Base-by-base conservation (phyloP, 1,140 invertebrate species). In the Planococcus citri region DNA sequence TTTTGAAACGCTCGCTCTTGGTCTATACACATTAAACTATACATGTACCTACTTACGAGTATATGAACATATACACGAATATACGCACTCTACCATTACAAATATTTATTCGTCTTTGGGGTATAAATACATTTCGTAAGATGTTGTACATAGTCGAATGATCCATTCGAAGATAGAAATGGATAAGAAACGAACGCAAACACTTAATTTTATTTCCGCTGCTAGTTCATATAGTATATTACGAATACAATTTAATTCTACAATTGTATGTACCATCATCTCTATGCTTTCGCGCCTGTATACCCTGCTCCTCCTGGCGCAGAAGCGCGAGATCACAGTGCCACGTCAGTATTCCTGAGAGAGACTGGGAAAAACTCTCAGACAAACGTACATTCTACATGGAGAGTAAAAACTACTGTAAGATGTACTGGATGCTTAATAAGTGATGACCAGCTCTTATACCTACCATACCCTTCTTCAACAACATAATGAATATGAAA, bases 21-120 rank as follows among this genome's bases (percentile, higher is more conserved):
- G n/a, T n/a, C n/a, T n/a, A n/a, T n/a, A n/a, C n/a, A n/a, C n/a
- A n/a, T n/a, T n/a, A n/a, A n/a, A n/a, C n/a, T n/a, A n/a, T n/a
- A n/a, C n/a, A n/a, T n/a, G n/a, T n/a, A n/a, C n/a, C n/a, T n/a
- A n/a, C n/a, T n/a, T n/a, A n/a, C n/a, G n/a, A n/a, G n/a, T n/a
- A n/a, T n/a, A n/a, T n/a, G n/a, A n/a, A n/a, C n/a, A n/a, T n/a
- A n/a, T n/a, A n/a, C 17, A 17, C 41, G 17, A 9, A 51, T 33
- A 33, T 33, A 33, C 29, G 12, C 41, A 51, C 41, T 4, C 41
- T 51, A 51, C n/a, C 41, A 20, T 51, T 51, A 51, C 41, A 51
- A 51, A 51, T 51, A 51, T 51, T 51, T 51, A 51, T 51, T 51
- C 41, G 41, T 51, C 41, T 51, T 51, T 51, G n/a, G 41, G 41